Conservation (phyloP, 1,140 invertebrate genomes). For the Archivesica marissinica region DNA sequence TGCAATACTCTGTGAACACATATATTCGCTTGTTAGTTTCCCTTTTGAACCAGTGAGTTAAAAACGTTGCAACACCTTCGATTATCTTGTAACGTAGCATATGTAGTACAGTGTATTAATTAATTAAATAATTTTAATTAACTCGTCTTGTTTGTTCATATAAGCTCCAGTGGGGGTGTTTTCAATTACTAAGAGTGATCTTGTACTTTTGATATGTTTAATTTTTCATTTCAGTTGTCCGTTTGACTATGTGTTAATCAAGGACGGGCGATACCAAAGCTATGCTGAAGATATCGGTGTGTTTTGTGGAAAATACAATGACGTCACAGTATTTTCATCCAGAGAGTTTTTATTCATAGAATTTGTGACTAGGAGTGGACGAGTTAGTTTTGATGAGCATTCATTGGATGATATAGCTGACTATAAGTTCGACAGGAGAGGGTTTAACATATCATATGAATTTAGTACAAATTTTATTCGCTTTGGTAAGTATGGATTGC, state of each 20-base stretch:
- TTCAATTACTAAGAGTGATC: no score
- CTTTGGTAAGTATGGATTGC: slow-evolving; percentile 77
- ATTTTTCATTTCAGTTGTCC: slow-evolving; percentile 92
- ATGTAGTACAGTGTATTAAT: no score
- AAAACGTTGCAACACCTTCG: no score
- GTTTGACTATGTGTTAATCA: slow-evolving; percentile 98
- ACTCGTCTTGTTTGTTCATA: no score
- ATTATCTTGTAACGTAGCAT: no score
- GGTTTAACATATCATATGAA: slow-evolving; percentile 80
- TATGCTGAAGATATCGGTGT: slow-evolving; percentile 96
- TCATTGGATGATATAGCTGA: slow-evolving; percentile 73
- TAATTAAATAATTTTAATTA: no score
- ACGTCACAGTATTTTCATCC: slow-evolving; percentile 97
- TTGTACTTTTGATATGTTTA: no score
- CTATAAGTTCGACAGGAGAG: slow-evolving; percentile 76
- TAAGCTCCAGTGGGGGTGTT: no score
- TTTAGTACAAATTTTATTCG: slow-evolving; percentile 78
- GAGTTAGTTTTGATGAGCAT: slow-evolving; percentile 72
- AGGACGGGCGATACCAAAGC: slow-evolving; percentile 94
- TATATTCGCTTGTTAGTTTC: no score
- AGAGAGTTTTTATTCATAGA: slow-evolving; percentile 93
- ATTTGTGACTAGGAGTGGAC: slow-evolving; percentile 77
- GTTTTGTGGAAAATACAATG: slow-evolving; percentile 97
- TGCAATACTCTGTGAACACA: no score
- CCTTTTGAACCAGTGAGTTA: no score